Conservation (phyloP, 2,113 vertebrate genomes). For the Sinocyclocheilus anshuiensis region DNA sequence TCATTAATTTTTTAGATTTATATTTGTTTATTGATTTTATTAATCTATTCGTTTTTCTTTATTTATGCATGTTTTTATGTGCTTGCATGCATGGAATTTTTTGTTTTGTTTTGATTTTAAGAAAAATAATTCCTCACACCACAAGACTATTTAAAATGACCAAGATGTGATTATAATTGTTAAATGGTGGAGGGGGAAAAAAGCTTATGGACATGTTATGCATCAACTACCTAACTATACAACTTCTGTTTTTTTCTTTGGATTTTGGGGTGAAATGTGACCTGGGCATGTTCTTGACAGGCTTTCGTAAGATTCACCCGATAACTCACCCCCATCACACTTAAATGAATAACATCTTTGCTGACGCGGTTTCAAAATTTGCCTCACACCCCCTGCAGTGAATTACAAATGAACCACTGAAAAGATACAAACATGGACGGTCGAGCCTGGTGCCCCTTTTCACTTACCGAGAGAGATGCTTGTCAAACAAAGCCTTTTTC, state of each 20-base stretch:
- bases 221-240: not conserved
- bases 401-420: constrained; percentile 28
- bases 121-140: not conserved
- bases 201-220: too few relatives aligned
- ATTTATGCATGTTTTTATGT: too few relatives aligned
- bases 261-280: not conserved
- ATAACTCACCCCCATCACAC: not conserved
- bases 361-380: not conserved
- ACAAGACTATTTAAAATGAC: not conserved
- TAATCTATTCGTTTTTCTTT: too few relatives aligned
- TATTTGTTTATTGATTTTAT: too few relatives aligned
- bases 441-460: not conserved
- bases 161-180: too few relatives aligned
- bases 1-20: not conserved
- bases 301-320: constrained; percentile 1
- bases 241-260: not conserved
- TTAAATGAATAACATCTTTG: constrained; percentile 31
- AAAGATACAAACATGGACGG: constrained; percentile 15
- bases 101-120: too few relatives aligned
- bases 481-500: constrained; percentile 59
- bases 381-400: not conserved
- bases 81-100: too few relatives aligned
- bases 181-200: too few relatives aligned
- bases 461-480: constrained; percentile 12
- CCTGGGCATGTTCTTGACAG: not conserved